These are phyloP conservation scores for Emesis furor DNA, from an alignment of 2,888 invertebrate genomes.

Conservation along the genomic window DNA sequence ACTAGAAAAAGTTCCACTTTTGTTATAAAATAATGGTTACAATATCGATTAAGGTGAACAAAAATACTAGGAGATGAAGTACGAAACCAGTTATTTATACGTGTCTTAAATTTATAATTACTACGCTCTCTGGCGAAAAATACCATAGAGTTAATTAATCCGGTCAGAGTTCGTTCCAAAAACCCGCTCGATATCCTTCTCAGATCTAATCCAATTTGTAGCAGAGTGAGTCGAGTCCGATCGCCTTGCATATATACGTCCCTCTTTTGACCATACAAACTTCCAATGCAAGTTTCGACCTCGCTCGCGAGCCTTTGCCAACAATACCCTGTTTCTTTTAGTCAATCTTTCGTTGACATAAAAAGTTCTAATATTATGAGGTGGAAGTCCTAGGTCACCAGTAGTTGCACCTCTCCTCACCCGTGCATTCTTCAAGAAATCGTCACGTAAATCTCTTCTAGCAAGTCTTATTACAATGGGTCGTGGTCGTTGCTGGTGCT, in stretches of 20 bases:
- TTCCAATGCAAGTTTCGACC: not conserved
- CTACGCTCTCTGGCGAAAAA: not conserved
- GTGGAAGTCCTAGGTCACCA: not conserved
- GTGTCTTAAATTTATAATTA: not conserved
- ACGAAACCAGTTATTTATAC: not conserved
- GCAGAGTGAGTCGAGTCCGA: not conserved
- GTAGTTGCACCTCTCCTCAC: not conserved
- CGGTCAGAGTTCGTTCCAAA: not conserved
- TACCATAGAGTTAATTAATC: not conserved
- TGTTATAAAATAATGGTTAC: not conserved
- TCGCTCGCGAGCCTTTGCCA: not conserved
- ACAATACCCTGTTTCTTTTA: not conserved
- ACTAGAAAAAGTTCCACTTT: no score
- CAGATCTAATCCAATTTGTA: not conserved
- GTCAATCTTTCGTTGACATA: conserved; percentile 1
- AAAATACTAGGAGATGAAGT: not conserved
- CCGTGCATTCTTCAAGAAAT: not conserved
- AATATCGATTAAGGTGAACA: not conserved
- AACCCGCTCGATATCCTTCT: not conserved
- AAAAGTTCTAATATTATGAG: not conserved
- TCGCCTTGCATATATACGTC: not conserved
- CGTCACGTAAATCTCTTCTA: not conserved
- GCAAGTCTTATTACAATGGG: not conserved
- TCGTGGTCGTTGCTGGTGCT: not conserved
- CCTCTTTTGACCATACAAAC: conserved; percentile 20